These are phyloP conservation scores for Bos javanicus DNA, from an alignment of 2,113 vertebrate species.

Conservation along the genomic window DNA sequence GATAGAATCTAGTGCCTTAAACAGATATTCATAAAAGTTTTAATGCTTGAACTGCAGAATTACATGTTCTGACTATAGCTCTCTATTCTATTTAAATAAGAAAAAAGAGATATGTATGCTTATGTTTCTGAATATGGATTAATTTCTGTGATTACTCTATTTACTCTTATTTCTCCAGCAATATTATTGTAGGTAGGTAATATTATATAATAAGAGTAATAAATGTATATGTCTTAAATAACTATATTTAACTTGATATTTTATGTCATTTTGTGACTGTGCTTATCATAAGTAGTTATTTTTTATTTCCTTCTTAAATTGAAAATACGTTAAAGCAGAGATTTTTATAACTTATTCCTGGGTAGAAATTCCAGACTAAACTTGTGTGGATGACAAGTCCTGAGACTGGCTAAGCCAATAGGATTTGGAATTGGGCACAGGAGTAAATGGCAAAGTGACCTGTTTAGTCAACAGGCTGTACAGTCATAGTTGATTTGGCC, in stretches of 20 bases:
- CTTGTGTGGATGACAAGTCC: not conserved
- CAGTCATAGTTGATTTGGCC: not conserved
- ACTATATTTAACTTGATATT: not conserved
- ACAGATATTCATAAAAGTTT: not conserved
- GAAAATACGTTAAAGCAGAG: not conserved
- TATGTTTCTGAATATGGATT: not conserved
- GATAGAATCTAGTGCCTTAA: not conserved
- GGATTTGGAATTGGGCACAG: not conserved
- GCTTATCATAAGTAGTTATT: slow-evolving; percentile 17
- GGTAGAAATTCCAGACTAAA: not conserved
- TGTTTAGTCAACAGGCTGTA: not conserved
- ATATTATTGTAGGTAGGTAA: not conserved
- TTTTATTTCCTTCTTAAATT: slow-evolving; percentile 4
- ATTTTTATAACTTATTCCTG: not conserved
- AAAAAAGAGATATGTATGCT: not conserved
- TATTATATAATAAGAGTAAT: not conserved
- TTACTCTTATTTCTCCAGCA: not conserved
- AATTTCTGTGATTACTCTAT: not conserved
- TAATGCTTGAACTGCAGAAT: not conserved
- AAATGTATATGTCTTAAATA: not conserved
- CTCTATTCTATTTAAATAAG: not conserved
- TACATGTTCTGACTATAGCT: not conserved
- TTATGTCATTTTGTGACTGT: slow-evolving; percentile 13
- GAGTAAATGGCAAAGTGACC: not conserved
- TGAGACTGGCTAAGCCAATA: not conserved